A percentile compares a stretch with the other conserved stretches of the same genome.
Conservation (phyloP, 2,888 invertebrate genomes). For the Phytoseiulus persimilis region DNA sequence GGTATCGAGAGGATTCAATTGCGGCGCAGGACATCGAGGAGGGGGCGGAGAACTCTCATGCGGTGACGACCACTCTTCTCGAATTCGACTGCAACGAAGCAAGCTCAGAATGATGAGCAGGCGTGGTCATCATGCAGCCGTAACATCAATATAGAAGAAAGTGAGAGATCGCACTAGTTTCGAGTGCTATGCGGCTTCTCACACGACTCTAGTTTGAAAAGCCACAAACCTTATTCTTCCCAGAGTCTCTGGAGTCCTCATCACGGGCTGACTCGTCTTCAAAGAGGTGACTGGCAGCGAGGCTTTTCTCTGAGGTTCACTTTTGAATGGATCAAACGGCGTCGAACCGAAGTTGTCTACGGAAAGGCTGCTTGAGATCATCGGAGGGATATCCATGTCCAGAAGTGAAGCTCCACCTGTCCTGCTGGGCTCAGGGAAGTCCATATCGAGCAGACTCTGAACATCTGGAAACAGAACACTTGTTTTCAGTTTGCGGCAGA, state of each 20-base stretch:
- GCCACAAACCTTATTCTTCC: not conserved
- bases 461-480: slow-evolving; percentile 15
- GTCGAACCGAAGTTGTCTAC: slow-evolving; percentile 30
- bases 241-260: not conserved
- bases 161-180: too few relatives aligned
- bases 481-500: not conserved
- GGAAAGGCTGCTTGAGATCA: slow-evolving; percentile 17
- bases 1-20: slow-evolving; percentile 11
- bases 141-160: too few relatives aligned
- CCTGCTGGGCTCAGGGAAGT: slow-evolving; percentile 6
- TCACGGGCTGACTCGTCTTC: not conserved
- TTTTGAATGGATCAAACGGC: slow-evolving; percentile 26
- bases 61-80: not conserved
- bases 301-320: slow-evolving; percentile 11
- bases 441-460: slow-evolving; percentile 37
- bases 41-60: not conserved
- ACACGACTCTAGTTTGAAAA: too few relatives aligned
- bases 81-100: slow-evolving; percentile 18
- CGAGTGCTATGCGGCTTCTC: too few relatives aligned
- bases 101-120: not conserved
- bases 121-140: too few relatives aligned
- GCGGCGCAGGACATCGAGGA: slow-evolving; percentile 31
- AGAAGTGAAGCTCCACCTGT: slow-evolving; percentile 10
- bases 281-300: not conserved
- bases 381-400: slow-evolving; percentile 34